These are phyloP conservation scores for Hyposoter dolosus DNA, from an alignment of 2,888 invertebrate species.

Conservation along the genomic window DNA sequence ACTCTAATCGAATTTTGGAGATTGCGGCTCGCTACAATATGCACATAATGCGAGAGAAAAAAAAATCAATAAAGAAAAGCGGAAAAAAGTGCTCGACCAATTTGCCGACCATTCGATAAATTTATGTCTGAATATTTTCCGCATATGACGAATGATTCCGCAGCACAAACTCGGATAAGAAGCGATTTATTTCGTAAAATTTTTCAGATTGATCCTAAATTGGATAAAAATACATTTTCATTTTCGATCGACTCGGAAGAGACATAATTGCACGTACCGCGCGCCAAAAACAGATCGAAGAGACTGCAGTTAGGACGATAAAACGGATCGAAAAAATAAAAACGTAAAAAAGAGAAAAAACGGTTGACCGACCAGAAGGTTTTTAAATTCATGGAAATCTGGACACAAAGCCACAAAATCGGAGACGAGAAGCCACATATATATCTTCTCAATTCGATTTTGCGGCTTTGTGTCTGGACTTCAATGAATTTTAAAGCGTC, in stretches of 20 bases:
- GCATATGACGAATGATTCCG: not conserved
- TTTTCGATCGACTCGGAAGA: too few species aligned
- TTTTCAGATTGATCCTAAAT: not conserved
- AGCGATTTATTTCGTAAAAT: not conserved
- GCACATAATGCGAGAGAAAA: conserved; percentile 20
- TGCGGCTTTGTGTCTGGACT: conserved; percentile 34
- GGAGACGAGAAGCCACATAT: conserved; percentile 16
- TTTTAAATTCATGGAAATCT: conserved; percentile 39
- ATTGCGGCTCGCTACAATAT: conserved; percentile 50
- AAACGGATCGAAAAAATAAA: not conserved
- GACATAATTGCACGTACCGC: too few species aligned
- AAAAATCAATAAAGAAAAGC: conserved; percentile 9
- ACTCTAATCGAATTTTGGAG: conserved; percentile 66
- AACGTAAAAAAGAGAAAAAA: not conserved
- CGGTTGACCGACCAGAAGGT: not conserved
- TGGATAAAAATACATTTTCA: not conserved
- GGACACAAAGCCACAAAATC: conserved; percentile 22
- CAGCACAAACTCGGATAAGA: not conserved
- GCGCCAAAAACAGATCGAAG: not conserved
- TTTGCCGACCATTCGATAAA: not conserved
- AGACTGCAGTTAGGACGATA: not conserved
- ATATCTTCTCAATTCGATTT: conserved; percentile 54
- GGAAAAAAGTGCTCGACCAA: not conserved
- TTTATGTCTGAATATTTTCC: not conserved
- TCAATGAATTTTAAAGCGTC: conserved; percentile 56